Evolutionary conservation across 2,113 vertebrate genomes (phyloP), one percentile per base, ranked within the genome.

Genomic region (Neofelis nebulosa): DNA sequence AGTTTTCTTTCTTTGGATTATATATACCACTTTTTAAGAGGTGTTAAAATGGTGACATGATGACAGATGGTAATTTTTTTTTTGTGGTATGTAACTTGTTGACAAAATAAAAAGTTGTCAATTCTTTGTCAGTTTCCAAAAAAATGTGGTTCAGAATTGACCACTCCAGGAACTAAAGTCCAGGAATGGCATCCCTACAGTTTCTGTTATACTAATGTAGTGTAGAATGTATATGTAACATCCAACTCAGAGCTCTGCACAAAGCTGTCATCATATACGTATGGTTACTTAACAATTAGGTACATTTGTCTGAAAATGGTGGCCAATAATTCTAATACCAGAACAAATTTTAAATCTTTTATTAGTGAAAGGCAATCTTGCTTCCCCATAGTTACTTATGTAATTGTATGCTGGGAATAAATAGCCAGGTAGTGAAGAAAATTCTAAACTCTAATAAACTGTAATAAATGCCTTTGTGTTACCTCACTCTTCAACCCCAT

Each of bases 401-500:
- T 96, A 94, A 73, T 96, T 11, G 3, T 36, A 68, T 73, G 88
- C 50, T 36, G 66, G 91, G 16, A 31, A 19, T 29, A 61, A 63
- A 41, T 33, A 3, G 12, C 50, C 21, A 0, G 81, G 86, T 55
- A 78, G 23, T 78, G 36, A 21, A 92, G 71, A 23, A 90, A 91
- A n/a, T n/a, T 48, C 52, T 78, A 10, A 78, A 78, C 73, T 78
- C 41, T 25, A 9, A 78, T 68, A 10, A 94, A 95, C 89, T 92
- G 74, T 29, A 93, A 78, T 71, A 91, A 88, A 69, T 69, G 82
- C 91, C 36, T 96, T 93, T 85, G 18, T 96, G 88, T 93, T 69
- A 89, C 36, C 27, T 65, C 73, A 92, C 52, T 96, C 57, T 86
- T 97, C 63, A 87, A 14, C 81, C 97, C 89, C 94, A 86, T 83